phyloP scores from a whole-genome alignment of 2,797 vertebrate genomes.

The Crypturellus tataupa region DNA sequence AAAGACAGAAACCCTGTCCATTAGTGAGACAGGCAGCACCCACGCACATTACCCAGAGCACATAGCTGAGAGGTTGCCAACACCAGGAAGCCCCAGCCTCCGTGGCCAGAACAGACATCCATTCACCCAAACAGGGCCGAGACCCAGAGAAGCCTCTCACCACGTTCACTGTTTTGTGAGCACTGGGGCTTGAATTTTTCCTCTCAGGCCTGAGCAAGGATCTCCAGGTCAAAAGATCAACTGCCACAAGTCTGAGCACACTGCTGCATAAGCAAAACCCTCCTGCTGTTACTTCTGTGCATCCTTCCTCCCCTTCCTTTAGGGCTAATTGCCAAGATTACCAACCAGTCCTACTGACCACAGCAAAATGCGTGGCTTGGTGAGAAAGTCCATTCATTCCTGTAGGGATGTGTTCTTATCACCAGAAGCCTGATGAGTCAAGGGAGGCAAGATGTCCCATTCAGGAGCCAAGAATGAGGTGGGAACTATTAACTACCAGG shows the following conservation, averaged over 20 bases:
- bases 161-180: background rate
- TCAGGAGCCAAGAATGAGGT: background rate
- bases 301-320: background rate
- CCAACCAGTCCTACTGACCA: background rate
- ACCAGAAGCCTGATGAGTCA: background rate
- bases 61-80: accelerated
- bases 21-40: accelerated
- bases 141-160: accelerated
- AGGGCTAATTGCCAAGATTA: background rate
- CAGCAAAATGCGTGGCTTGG: background rate
- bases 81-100: background rate
- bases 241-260: background rate
- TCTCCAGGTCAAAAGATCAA: background rate
- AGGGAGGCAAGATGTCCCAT: background rate
- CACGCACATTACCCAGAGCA: accelerated
- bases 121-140: background rate
- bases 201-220: background rate
- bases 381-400: accelerated
- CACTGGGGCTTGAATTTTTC: background rate
- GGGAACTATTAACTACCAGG: background rate
- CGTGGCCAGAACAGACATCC: accelerated
- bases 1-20: background rate
- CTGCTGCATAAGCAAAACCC: background rate
- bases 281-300: background rate
- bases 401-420: accelerated